Evolutionary conservation across 2,888 invertebrate genomes (phyloP), one percentile per base, ranked within the genome.

Genomic region (Parochlus steinenii): DNA sequence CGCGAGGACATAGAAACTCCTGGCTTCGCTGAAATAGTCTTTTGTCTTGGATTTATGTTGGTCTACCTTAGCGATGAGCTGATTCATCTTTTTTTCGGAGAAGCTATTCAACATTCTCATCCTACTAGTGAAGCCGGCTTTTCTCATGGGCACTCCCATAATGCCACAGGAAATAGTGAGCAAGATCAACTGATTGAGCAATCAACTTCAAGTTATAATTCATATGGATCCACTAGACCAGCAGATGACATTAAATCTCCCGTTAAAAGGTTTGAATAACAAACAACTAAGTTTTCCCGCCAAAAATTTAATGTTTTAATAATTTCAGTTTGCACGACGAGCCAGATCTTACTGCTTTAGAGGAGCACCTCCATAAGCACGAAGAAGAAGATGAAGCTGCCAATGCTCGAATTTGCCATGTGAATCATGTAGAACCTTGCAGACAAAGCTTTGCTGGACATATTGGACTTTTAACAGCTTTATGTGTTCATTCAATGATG

Each of bases 401-500:
- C 6, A 38, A 33, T 18, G 33, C 27, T 6, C 8, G 34, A 5
- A 52, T 57, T 25, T 77, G 78, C 42, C 77, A 76, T 44, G 72
- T 74, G 2, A 70, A 64, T 35, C 74, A 76, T 44, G 63, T 65
- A 3, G 71, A 72, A 43, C 75, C 77, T 0, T 76, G 77, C 41
- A 62, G 60, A 10, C 64, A 64, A 43, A 65, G 67, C 26, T 65
- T 70, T 20, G 70, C 74, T 0, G 70, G 74, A 2, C 65, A 69
- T 6, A 48, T 75, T 8, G 79, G 80, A 1, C 55, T 81, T 31
- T 58, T 83, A 14, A 61, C 73, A 18, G 85, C 85, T 0, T 54
- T 86, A 33, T 75, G 79, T 0, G 65, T 82, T 40, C 86, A 86
- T 47, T 74, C 83, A 12, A 55, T 82, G 10, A 58, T 85, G 41